Evolutionary conservation across 2,888 invertebrate genomes (phyloP).

Genomic region (Blomia tropicalis): DNA sequence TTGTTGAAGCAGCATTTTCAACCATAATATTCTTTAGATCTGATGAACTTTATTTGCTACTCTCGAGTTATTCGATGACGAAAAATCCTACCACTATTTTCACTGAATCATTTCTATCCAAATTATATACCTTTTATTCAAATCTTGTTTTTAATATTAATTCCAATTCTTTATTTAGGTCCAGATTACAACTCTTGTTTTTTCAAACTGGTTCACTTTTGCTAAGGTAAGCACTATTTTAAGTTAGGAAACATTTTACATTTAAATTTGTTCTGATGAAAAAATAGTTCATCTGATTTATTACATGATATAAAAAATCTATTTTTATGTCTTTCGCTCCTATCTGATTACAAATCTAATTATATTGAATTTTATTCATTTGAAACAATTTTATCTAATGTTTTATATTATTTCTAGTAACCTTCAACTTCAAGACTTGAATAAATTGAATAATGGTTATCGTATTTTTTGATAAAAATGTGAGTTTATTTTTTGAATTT

Average conservation of each 20-base stretch:
- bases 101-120: too few relatives aligned
- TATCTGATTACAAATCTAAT: constrained; percentile 4
- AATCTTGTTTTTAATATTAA: too few relatives aligned
- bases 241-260: too few relatives aligned
- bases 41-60: constrained; percentile 17
- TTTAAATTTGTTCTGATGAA: too few relatives aligned
- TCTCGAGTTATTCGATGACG: constrained; percentile 19
- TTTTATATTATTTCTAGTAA: too few relatives aligned
- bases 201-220: too few relatives aligned
- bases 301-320: background rate
- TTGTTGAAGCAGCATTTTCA: background rate
- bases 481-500: background rate
- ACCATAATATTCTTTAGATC: background rate
- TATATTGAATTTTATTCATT: background rate
- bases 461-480: background rate
- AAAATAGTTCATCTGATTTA: constrained; percentile 15
- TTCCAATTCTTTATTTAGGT: too few relatives aligned
- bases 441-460: background rate
- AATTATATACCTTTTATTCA: too few relatives aligned
- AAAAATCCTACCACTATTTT: background rate
- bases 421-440: too few relatives aligned
- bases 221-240: too few relatives aligned
- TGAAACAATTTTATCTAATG: background rate
- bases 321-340: constrained; percentile 16
- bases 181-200: too few relatives aligned